These are phyloP conservation scores for Somateria mollissima DNA, from an alignment of 2,797 vertebrate species.

Conservation along the genomic window DNA sequence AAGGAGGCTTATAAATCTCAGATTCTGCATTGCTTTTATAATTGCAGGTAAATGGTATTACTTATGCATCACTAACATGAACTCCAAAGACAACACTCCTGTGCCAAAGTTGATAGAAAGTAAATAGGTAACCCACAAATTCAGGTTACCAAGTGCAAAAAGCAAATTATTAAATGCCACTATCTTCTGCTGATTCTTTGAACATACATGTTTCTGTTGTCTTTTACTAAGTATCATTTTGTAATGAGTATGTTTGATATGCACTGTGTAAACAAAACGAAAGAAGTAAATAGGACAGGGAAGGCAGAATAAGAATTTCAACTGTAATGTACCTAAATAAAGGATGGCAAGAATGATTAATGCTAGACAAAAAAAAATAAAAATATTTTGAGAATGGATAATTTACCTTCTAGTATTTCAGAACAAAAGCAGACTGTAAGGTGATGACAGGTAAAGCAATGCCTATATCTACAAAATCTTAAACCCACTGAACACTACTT, in stretches of 20 bases:
- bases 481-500: background rate
- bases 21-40: background rate
- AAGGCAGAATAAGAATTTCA: background rate
- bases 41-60: background rate
- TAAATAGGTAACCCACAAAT: background rate
- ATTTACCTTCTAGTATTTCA: background rate
- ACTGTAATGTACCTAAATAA: background rate
- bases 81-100: background rate
- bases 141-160: background rate
- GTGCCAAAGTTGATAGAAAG: background rate
- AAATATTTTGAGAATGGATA: background rate
- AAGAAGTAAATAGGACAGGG: background rate
- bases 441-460: background rate
- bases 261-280: background rate
- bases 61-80: background rate
- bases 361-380: background rate
- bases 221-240: background rate
- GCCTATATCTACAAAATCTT: background rate
- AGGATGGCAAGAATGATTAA: background rate
- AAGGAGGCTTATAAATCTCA: constrained; percentile 5
- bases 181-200: background rate
- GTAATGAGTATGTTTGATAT: background rate
- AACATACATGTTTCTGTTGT: background rate
- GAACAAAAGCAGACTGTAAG: background rate
- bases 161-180: background rate